Conservation (phyloP, 2,113 vertebrate species). For the Vimba vimba region DNA sequence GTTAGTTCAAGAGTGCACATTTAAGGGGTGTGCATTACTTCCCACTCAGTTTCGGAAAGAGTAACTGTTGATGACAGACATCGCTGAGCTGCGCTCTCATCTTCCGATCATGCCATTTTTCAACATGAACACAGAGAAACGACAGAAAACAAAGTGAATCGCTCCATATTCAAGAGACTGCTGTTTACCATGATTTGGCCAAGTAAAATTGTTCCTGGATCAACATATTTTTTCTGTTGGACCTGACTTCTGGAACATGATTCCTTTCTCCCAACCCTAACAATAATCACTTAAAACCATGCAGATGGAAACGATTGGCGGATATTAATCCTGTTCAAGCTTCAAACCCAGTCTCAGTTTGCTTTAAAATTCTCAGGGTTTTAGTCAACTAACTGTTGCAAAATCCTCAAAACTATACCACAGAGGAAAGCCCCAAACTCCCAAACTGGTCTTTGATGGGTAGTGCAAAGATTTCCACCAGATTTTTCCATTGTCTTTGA, state of each 20-base stretch:
- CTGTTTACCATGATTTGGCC: background rate
- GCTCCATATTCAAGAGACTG: background rate
- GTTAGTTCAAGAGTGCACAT: background rate
- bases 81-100: background rate
- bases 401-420: background rate
- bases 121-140: background rate
- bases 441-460: background rate
- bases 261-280: background rate
- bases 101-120: background rate
- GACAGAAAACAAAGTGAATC: background rate
- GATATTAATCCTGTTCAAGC: background rate
- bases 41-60: background rate
- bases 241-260: background rate
- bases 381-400: background rate
- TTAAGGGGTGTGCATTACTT: background rate
- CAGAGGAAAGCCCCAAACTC: conserved; percentile 17
- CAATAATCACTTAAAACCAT: background rate
- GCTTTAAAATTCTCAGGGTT: background rate
- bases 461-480: background rate
- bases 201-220: background rate
- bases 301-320: background rate
- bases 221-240: background rate
- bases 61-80: background rate
- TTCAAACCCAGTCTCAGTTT: background rate
- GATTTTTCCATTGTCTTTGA: background rate